Conservation (phyloP, 2,113 vertebrate genomes). For the Mobula birostris region DNA sequence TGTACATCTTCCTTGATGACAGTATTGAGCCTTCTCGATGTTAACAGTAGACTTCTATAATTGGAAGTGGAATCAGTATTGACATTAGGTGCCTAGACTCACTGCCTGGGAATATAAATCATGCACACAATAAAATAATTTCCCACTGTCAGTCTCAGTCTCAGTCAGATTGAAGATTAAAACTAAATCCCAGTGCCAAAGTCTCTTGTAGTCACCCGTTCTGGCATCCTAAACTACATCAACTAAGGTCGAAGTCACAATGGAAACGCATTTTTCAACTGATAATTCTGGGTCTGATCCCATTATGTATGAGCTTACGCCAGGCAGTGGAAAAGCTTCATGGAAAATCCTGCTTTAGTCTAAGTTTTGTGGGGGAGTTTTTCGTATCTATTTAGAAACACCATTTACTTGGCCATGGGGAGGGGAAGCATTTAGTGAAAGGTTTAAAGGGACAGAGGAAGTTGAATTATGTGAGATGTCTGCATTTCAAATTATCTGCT, state of each 20-base stretch:
- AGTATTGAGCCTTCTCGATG: no score
- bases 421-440: neutral
- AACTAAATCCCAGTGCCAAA: neutral
- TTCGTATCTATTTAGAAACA: neutral
- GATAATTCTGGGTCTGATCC: neutral
- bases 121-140: no score
- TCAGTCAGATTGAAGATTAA: no score
- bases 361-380: neutral
- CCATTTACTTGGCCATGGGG: neutral
- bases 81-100: no score
- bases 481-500: neutral
- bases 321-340: neutral
- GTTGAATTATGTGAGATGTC: neutral
- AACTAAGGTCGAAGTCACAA: neutral
- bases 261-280: neutral
- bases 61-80: no score
- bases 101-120: no score
- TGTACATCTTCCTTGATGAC: no score
- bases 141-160: no score
- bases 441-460: neutral
- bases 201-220: neutral
- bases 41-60: no score
- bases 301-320: neutral
- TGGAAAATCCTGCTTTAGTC: neutral
- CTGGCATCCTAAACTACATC: neutral